Evolutionary conservation across 2,797 vertebrate species (phyloP).

Genomic region (Pipistrellus kuhlii): DNA sequence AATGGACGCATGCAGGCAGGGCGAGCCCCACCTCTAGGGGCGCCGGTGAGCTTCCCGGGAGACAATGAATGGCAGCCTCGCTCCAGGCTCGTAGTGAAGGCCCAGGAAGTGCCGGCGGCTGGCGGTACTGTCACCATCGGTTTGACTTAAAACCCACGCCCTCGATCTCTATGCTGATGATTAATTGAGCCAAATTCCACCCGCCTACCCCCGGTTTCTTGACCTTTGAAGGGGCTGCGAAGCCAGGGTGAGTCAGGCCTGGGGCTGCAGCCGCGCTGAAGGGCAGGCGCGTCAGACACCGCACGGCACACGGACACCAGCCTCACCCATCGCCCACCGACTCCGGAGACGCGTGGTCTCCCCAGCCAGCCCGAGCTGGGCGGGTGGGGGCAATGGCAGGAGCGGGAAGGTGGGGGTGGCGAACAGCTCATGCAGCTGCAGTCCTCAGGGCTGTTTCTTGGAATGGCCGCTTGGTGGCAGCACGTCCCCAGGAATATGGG

Average conservation of each 20-base stretch:
- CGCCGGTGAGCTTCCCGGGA: not conserved
- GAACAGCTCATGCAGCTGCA: not conserved
- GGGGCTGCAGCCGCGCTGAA: not conserved
- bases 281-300: not conserved
- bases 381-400: fast-evolving
- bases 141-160: not conserved
- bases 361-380: not conserved
- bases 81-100: fast-evolving
- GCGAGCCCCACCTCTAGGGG: not conserved
- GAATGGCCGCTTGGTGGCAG: constrained; percentile 66
- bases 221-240: not conserved
- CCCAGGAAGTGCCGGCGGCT: not conserved
- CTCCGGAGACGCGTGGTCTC: not conserved
- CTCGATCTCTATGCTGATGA: not conserved
- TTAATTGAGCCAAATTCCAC: not conserved
- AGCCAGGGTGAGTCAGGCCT: not conserved
- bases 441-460: not conserved
- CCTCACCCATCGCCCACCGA: not conserved
- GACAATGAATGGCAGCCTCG: no score
- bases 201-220: not conserved
- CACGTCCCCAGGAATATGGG: constrained; percentile 17
- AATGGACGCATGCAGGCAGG: fast-evolving
- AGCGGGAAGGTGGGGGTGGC: not conserved
- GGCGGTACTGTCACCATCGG: not conserved
- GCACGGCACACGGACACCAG: not conserved